Evolutionary conservation across 2,888 invertebrate species (phyloP).

Genomic region (Pollenia labialis): DNA sequence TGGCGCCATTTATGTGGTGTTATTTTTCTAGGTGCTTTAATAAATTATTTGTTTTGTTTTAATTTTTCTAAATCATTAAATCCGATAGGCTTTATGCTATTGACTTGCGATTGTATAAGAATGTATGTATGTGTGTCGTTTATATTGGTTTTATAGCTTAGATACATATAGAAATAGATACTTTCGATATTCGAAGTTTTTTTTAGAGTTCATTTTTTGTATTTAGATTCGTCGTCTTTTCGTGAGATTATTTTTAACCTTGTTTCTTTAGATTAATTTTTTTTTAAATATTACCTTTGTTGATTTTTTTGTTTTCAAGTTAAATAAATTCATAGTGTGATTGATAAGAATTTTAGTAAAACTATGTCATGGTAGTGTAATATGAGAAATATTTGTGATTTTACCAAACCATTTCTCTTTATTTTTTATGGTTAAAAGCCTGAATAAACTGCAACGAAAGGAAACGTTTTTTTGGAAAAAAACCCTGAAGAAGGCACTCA

Average conservation of each 20-base stretch:
- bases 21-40: background rate
- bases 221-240: background rate
- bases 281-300: constrained; percentile 24
- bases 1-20: constrained; percentile 44
- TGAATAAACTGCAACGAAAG: no score
- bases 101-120: background rate
- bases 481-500: no score
- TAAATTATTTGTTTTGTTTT: background rate
- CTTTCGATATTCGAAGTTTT: background rate
- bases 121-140: background rate
- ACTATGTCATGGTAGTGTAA: no score
- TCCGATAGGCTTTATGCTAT: background rate
- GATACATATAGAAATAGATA: background rate
- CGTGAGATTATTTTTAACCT: constrained; percentile 36
- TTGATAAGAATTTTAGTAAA: constrained; percentile 8
- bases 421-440: no score
- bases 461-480: no score
- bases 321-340: constrained; percentile 6
- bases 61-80: background rate
- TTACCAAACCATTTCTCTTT: no score
- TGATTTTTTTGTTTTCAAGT: constrained; percentile 2
- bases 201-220: background rate
- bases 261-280: constrained; percentile 25
- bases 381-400: no score
- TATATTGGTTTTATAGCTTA: background rate